Evolutionary conservation across 2,888 invertebrate species (phyloP), one percentile per base, ranked within the genome.

Genomic region (Drosophila monieri): DNA sequence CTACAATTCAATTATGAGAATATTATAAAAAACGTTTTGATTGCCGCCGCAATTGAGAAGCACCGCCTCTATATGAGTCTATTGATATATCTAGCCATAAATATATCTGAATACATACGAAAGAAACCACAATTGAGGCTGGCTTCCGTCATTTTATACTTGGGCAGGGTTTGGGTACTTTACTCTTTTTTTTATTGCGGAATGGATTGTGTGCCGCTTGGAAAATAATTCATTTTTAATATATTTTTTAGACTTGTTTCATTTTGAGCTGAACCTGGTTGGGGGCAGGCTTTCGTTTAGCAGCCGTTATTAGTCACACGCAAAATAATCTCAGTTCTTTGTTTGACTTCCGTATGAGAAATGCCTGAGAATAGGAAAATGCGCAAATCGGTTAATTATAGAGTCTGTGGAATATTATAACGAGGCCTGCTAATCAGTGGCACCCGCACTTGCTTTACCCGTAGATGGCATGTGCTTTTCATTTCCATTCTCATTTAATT

Each of bases 1-100:
- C 78, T 61, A 86, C 86, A 86, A 86, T 80, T 80, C 86, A 80
- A 80, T 80, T 86, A 80, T 69, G 69, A 32, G 48, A 71, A 48
- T 60, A 70, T 48, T 48, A 27, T 25, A 49, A 64, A 52, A 61
- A 68, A 77, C 25, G n/a, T 44, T 54, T 52, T 56, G 55, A 80
- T 77, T 71, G 80, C 86, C 83, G 77, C 57, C 74, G 59, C 79
- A 76, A 74, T 55, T 68, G 59, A 51, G 46, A 35, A 80, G 67
- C 69, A 61, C 76, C 80, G 85, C 80, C 87, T 80, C 76, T 49
- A 44, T 44, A 43, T 15, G 43, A 49, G 43, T 52, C 46, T 48
- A 41, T 67, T 66, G 15, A 47, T 35, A 60, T 30, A 59, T 46
- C 53, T 43, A 49, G 39, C 54, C 39, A 49, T 55, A 55, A 47